Evolutionary conservation across 2,797 vertebrate species (phyloP), one percentile per base, ranked within the genome.

Genomic region (Ibycter americanus): DNA sequence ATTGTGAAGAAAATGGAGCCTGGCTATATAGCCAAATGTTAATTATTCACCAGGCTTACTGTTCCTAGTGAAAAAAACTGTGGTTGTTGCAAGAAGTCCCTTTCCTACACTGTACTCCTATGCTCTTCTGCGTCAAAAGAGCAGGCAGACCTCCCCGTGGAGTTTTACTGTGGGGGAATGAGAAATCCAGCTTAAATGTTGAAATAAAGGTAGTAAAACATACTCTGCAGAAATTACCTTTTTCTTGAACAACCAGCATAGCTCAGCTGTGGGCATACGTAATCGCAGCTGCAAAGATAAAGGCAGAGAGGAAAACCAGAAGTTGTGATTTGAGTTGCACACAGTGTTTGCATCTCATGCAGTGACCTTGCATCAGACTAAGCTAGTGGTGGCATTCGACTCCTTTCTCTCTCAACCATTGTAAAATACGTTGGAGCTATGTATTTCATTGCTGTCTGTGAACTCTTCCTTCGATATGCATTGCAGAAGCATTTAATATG

Each of bases 11-110:
- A 95, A 89, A 93, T 68, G 61, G 56, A 83, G 29, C 14, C 63
- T 90, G 52, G 47, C 71, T 83, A 29, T 92, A 74, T 46, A 87
- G 66, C 54, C 44, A 67, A 34, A 80, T 90, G 88, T 94, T 97
- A 96, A 94, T 97, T 93, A 96, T 95, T 94, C 29, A 67, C 95
- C 56, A 85, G 47, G 36, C 56, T 93, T 91, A 63, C 67, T 66
- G 21, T 85, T 93, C 63, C 40, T 82, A 36, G 54, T 79, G 71
- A 94, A 90, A 96, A 96, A 84, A 83, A 52, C 40, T 7, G 1
- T 56, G n/a, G 34, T 36, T 79, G 67, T 79, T 95, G 92, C 74
- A 80, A 90, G 74, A 87, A 92, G 20, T 93, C 73, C 65, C 59
- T 67, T 91, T 89, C 42, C 59, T 83, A 54, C 22, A 13, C 67